Evolutionary conservation across 2,888 invertebrate species (phyloP).

Genomic region (Hirtodrosophila trivittata): DNA sequence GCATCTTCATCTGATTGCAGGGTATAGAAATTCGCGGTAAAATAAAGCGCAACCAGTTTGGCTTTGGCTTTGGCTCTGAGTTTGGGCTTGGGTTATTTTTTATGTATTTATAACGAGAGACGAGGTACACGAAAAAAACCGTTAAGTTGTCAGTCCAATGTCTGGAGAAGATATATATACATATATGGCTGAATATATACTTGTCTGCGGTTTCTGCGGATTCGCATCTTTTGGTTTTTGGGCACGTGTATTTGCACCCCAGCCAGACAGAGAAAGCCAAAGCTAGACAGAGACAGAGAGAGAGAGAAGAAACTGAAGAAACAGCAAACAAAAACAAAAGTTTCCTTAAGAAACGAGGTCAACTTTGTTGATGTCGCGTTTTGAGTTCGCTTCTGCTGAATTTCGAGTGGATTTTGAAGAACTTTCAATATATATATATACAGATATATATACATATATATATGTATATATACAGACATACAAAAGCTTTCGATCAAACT

Average conservation of each 20-base stretch:
- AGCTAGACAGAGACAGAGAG: constrained; percentile 1
- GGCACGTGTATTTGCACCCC: constrained; percentile 57
- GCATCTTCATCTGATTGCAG: not conserved
- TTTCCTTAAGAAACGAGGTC: constrained; percentile 52
- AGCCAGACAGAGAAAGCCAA: constrained; percentile 8
- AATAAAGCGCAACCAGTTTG: constrained; percentile 54
- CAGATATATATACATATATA: no score
- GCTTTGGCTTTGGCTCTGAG: not conserved
- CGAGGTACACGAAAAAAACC: constrained; percentile 44
- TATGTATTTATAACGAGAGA: constrained; percentile 27
- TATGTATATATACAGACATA: not conserved
- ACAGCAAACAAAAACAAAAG: constrained; percentile 64
- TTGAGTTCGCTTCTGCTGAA: constrained; percentile 30
- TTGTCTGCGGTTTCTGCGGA: constrained; percentile 7
- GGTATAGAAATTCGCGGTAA: constrained; percentile 48
- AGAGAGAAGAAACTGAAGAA: constrained; percentile 25
- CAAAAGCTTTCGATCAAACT: constrained; percentile 37
- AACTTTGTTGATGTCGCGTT: constrained; percentile 32
- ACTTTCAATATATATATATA: constrained; percentile 20
- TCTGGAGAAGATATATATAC: constrained; percentile 14
- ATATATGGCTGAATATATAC: constrained; percentile 10
- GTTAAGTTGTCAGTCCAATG: constrained; percentile 49
- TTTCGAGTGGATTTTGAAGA: constrained; percentile 37
- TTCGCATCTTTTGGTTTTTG: constrained; percentile 13
- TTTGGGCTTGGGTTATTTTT: constrained; percentile 18